Base-by-base conservation (phyloP, 1,140 invertebrate species). In the Colletes gigas region DNA sequence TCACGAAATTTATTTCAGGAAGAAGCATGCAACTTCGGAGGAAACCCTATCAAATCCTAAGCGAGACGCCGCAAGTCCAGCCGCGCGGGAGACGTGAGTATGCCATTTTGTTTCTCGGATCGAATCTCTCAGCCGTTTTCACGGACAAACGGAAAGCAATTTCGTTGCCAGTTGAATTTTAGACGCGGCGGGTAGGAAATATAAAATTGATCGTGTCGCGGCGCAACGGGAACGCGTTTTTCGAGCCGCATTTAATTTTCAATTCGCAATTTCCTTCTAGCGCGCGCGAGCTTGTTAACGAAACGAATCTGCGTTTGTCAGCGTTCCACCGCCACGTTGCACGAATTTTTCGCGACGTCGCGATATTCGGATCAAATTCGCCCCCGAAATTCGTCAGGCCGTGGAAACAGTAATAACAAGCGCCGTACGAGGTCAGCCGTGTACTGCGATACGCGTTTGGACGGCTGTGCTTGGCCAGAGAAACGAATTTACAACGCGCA, bases 171-270 rank as follows among this genome's bases (percentile, higher is more conserved):
- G n/a, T 0, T 7, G n/a, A 3, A 17, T 47, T 72, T 47, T n/a
- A 47, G 57, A 50, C 55, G 41, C 15, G 60, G 12, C 47, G 47
- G 8, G 50, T 44, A 7, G 50, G 30, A 55, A 55, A 55, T 60
- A 65, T 55, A 54, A 65, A 44, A 65, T 62, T 41, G 72, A 74
- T 74, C 50, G 30, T 8, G 0, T 39, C 30, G 15, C 30, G 52
- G 17, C 10, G 50, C 8, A 47, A 9, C 3, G 17, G 39, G 14
- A 8, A 6, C 57, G 10, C 14, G 44, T 5, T 50, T 19, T 47
- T 19, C 21, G 47, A 4, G 7, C 14, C 21, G 8, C 12, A 30
- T 74, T 74, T 74, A 74, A 74, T 54, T 74, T 57, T 66, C 73
- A 44, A 57, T 57, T 66, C 41, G 71, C 71, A 73, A 63, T 73